Conservation (phyloP, 1,140 invertebrate genomes). For the Alviniconcha marisindica region DNA sequence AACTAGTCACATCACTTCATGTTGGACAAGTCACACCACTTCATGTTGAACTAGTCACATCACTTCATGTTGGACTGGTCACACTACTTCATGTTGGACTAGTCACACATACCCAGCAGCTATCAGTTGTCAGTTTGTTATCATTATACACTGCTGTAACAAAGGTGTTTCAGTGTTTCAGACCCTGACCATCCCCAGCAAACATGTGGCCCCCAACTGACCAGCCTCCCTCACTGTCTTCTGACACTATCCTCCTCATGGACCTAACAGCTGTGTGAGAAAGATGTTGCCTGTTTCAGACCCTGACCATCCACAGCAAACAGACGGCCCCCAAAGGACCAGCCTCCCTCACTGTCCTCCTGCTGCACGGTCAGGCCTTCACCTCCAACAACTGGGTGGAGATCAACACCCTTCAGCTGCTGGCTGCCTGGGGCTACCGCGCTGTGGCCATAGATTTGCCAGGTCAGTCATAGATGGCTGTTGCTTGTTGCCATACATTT, state of each 20-base stretch:
- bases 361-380: conserved; percentile 76
- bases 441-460: conserved; percentile 76
- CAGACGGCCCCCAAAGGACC: conserved; percentile 33
- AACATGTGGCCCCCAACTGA: conserved; percentile 30
- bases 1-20: no score
- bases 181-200: conserved; percentile 38
- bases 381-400: conserved; percentile 75
- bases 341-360: conserved; percentile 65
- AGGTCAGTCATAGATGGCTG: conserved; percentile 58
- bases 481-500: neutral
- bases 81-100: no score
- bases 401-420: conserved; percentile 70
- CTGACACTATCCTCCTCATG: no score
- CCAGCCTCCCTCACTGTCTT: conserved; percentile 63
- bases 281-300: conserved; percentile 43
- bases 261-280: no score
- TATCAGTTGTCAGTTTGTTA: no score
- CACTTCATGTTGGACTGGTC: no score
- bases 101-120: no score
- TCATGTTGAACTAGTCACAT: no score
- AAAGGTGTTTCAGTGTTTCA: no score
- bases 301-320: conserved; percentile 45
- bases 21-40: no score
- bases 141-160: no score
- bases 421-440: conserved; percentile 73